Conservation (phyloP, 2,797 vertebrate genomes). For the Botia almorhae region DNA sequence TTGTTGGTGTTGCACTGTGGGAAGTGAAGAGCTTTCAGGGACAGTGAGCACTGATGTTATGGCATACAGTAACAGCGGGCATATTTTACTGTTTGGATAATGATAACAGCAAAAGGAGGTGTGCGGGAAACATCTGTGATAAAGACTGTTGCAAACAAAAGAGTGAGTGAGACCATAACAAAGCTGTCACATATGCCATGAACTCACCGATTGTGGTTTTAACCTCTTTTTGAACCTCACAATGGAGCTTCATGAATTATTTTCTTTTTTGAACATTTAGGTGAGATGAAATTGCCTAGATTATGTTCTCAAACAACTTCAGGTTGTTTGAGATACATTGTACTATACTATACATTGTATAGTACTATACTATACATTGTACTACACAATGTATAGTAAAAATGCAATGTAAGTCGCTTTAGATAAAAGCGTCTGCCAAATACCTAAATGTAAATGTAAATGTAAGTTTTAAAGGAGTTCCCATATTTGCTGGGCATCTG, state of each 20-base stretch:
- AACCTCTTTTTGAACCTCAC: not conserved
- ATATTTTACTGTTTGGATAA: slow-evolving; percentile 75
- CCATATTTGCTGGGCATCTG: not conserved
- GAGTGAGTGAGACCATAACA: slow-evolving; percentile 31
- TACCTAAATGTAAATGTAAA: no score
- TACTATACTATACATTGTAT: no score
- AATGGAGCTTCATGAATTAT: slow-evolving; percentile 17
- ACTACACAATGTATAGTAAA: no score
- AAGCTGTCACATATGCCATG: slow-evolving; percentile 8
- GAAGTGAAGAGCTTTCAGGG: slow-evolving; percentile 60
- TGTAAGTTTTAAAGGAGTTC: not conserved
- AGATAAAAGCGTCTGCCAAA: no score
- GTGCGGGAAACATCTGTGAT: slow-evolving; percentile 59
- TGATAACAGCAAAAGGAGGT: slow-evolving; percentile 65
- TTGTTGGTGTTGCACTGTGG: slow-evolving; percentile 36
- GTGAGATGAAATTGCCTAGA: slow-evolving; percentile 8
- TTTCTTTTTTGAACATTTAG: slow-evolving; percentile 4
- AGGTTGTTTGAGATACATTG: no score
- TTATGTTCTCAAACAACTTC: no score
- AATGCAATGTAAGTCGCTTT: no score
- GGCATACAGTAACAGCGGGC: slow-evolving; percentile 53
- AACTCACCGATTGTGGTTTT: slow-evolving; percentile 38
- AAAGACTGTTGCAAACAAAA: slow-evolving; percentile 40
- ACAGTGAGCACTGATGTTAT: slow-evolving; percentile 31
- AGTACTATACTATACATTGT: no score